A percentile compares a stretch with the other conserved stretches of the same genome.
These are phyloP conservation scores for Aspidiotus destructor DNA, from an alignment of 2,888 invertebrate species.

Conservation along the genomic window DNA sequence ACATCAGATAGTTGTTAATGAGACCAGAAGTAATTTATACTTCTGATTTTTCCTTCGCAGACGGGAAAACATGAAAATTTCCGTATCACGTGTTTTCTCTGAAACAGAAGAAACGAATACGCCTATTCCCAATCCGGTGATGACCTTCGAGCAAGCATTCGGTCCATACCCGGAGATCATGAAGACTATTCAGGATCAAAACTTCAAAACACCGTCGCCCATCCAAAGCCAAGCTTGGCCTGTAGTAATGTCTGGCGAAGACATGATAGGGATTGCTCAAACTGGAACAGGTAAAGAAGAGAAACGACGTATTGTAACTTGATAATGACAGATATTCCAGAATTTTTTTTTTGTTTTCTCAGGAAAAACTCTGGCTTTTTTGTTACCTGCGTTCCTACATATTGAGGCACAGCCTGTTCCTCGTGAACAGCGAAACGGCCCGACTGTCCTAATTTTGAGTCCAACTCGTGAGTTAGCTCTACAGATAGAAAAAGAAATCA, in stretches of 20 bases:
- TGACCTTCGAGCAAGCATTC: constrained; percentile 61
- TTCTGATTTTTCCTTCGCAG: not conserved
- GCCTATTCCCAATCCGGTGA: constrained; percentile 64
- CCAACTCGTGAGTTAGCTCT: constrained; percentile 88
- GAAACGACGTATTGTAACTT: not conserved
- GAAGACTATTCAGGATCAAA: constrained; percentile 66
- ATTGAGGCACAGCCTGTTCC: constrained; percentile 76
- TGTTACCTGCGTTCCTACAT: constrained; percentile 86
- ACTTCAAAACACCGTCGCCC: constrained; percentile 74
- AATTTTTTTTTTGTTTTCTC: not conserved
- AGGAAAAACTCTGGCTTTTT: constrained; percentile 80
- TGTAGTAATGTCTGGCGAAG: constrained; percentile 75
- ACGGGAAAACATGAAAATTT: constrained; percentile 19
- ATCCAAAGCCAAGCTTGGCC: constrained; percentile 95
- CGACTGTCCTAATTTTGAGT: constrained; percentile 78
- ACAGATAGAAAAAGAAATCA: constrained; percentile 84
- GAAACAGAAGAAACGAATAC: constrained; percentile 37
- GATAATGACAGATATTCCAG: not conserved
- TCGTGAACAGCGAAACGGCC: constrained; percentile 61
- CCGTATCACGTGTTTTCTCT: constrained; percentile 11
- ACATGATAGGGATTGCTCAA: constrained; percentile 93
- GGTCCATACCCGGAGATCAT: constrained; percentile 71
- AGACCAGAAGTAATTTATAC: not conserved
- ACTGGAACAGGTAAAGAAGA: constrained; percentile 59
- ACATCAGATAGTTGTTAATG: too few relatives aligned